phyloP scores from a whole-genome alignment of 2,888 invertebrate genomes.

The Caenorhabditis angaria region DNA sequence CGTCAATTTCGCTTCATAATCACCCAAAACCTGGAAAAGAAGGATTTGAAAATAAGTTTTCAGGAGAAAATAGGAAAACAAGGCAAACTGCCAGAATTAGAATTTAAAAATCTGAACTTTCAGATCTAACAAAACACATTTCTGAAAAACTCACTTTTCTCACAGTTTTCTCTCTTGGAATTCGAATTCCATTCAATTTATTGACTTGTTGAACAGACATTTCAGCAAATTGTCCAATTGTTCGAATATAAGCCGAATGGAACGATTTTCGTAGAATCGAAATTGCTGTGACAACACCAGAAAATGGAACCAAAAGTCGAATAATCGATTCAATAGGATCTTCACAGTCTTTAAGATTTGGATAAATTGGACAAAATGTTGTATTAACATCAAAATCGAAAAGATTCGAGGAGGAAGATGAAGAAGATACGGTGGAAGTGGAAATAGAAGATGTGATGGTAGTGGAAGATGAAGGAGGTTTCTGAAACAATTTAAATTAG shows the following conservation, averaged over 20 bases:
- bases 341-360: conserved; percentile 7
- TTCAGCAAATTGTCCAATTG: conserved; percentile 26
- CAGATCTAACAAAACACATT: background rate
- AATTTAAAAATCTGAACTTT: background rate
- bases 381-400: background rate
- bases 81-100: too few species aligned
- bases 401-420: conserved; percentile 10
- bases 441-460: too few species aligned
- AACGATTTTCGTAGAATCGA: conserved; percentile 11
- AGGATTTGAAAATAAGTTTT: too few species aligned
- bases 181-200: conserved; percentile 21
- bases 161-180: conserved; percentile 10
- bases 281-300: conserved; percentile 9
- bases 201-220: conserved; percentile 10
- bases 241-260: conserved; percentile 1
- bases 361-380: conserved; percentile 14
- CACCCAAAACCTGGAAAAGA: too few species aligned
- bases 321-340: conserved; percentile 18
- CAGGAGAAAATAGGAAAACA: too few species aligned
- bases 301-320: conserved; percentile 1
- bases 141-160: background rate
- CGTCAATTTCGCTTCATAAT: background rate
- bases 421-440: too few species aligned
- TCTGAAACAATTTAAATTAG: too few species aligned
- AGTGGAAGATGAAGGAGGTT: too few species aligned